Evolutionary conservation across 2,797 vertebrate genomes (phyloP).

Genomic region (Eremophila alpestris): DNA sequence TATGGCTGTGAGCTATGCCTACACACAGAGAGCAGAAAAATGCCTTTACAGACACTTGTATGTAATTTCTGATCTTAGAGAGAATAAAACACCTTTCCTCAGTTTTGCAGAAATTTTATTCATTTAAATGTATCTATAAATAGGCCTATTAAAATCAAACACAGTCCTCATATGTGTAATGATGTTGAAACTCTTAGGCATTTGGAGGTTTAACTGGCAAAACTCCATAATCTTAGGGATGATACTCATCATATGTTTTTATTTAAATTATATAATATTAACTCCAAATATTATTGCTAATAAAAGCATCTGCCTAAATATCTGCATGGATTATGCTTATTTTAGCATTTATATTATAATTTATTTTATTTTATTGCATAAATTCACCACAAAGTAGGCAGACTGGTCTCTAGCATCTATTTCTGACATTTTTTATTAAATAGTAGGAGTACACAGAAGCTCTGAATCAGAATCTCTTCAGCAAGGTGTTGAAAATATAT

Average conservation of each 20-base stretch:
- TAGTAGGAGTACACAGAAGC: not conserved
- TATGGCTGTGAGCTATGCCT: not conserved
- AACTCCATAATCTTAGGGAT: not conserved
- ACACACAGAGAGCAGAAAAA: not conserved
- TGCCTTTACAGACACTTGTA: not conserved
- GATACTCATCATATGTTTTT: not conserved
- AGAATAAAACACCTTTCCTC: not conserved
- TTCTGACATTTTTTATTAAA: not conserved
- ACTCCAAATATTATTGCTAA: not conserved
- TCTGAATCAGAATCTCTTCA: not conserved
- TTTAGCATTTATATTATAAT: not conserved
- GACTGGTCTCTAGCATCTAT: not conserved
- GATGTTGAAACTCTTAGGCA: not conserved
- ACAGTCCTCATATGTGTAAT: not conserved
- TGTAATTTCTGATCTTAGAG: not conserved
- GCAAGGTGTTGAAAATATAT: not conserved
- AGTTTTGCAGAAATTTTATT: not conserved
- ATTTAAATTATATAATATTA: not conserved
- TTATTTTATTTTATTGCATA: not conserved
- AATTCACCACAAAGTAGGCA: not conserved
- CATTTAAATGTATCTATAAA: not conserved
- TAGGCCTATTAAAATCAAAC: not conserved
- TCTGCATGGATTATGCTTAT: not conserved
- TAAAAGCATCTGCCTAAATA: not conserved
- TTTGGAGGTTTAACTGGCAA: not conserved